Percentiles rank a stretch among this genome's conserved stretches.
Conservation (phyloP, 2,113 vertebrate genomes). For the Triplophysa siluroides region DNA sequence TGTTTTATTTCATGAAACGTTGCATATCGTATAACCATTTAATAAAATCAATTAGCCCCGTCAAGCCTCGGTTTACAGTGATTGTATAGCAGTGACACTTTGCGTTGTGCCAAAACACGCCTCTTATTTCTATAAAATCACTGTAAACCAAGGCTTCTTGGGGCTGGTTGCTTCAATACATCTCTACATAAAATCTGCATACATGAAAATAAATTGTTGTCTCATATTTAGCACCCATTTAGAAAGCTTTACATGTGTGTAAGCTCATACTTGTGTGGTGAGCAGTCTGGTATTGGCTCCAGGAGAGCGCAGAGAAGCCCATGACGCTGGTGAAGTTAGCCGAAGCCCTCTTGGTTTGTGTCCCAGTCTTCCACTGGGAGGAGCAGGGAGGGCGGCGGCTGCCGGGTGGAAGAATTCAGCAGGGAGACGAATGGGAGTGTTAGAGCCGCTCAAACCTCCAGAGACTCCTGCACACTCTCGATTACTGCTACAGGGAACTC, state of each 20-base stretch:
- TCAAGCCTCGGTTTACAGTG: too few species aligned
- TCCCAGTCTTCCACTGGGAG: constrained; percentile 74
- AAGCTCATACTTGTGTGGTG: constrained; percentile 80
- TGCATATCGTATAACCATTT: too few species aligned
- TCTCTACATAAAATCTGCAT: too few species aligned
- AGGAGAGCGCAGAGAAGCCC: constrained; percentile 87
- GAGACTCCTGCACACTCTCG: constrained; percentile 37
- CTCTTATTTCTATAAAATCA: too few species aligned
- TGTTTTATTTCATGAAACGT: too few species aligned
- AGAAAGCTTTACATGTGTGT: neutral
- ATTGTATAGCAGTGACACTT: too few species aligned
- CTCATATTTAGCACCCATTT: too few species aligned
- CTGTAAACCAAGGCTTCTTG: too few species aligned
- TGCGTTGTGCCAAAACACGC: too few species aligned
- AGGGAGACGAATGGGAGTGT: constrained; percentile 77
- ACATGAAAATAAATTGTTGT: too few species aligned
- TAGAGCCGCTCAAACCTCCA: constrained; percentile 59
- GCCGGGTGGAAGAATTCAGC: constrained; percentile 88
- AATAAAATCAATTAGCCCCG: too few species aligned
- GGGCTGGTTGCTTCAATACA: too few species aligned
- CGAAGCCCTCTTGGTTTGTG: constrained; percentile 74
- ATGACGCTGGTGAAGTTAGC: constrained; percentile 88
- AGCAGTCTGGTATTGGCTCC: constrained; percentile 85
- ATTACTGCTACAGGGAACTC: constrained; percentile 55
- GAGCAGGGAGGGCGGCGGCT: constrained; percentile 70